phyloP scores from a whole-genome alignment of 2,888 invertebrate genomes.

The Cyclophora punctaria region DNA sequence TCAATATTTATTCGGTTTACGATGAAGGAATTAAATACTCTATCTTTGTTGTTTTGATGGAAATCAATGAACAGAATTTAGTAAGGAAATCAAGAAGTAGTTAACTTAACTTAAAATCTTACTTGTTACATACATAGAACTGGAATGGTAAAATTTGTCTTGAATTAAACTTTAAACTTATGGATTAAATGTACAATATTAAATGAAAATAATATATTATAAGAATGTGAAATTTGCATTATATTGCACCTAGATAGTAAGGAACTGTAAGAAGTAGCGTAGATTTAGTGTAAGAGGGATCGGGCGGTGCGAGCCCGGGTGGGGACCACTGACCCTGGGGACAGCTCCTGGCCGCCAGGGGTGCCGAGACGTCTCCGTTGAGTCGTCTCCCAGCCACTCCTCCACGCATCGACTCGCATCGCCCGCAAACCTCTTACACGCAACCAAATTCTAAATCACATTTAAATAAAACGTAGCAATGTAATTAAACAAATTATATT shows the following conservation, averaged over 20 bases:
- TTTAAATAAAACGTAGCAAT: conserved; percentile 48
- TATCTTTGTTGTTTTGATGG: no score
- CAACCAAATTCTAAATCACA: conserved; percentile 73
- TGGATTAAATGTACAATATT: conserved; percentile 42
- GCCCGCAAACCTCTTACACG: conserved; percentile 43
- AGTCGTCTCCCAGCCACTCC: no score
- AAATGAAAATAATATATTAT: conserved; percentile 33
- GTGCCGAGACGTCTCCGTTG: no score
- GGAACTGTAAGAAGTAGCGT: conserved; percentile 51
- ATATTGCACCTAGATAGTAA: conserved; percentile 59
- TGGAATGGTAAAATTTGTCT: conserved; percentile 9
- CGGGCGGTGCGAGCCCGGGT: conserved; percentile 25
- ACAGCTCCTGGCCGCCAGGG: no score
- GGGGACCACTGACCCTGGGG: no score
- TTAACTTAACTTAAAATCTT: neutral
- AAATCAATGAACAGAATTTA: no score
- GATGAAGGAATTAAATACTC: neutral
- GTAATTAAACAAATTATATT: conserved; percentile 46
- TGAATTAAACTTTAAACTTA: conserved; percentile 32
- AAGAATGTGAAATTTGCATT: conserved; percentile 51
- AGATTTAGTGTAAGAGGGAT: conserved; percentile 39
- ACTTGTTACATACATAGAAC: neutral
- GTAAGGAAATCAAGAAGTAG: no score
- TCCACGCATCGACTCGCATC: conserved; percentile 18
- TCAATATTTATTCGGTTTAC: conserved; percentile 8